phyloP scores from a whole-genome alignment of 2,797 vertebrate genomes.

The Muscicapa comitata region DNA sequence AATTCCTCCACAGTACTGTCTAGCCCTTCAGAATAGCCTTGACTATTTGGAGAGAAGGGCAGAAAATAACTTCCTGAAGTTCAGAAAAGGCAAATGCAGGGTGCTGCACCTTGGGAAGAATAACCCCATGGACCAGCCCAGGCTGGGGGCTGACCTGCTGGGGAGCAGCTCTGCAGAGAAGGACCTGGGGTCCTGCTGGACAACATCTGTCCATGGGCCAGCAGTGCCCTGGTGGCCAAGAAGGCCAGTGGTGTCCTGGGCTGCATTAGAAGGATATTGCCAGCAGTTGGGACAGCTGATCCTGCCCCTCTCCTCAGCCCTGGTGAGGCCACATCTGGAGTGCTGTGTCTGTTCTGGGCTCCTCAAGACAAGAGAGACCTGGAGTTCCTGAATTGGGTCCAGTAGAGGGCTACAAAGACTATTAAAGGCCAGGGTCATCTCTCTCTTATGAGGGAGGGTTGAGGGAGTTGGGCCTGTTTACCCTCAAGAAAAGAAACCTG shows the following conservation, averaged over 20 bases:
- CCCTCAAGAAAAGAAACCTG: not conserved
- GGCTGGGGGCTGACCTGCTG: not conserved
- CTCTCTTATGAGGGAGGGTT: not conserved
- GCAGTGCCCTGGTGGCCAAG: not conserved
- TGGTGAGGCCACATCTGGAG: not conserved
- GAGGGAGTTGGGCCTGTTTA: not conserved
- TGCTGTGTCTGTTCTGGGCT: not conserved
- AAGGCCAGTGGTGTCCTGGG: not conserved
- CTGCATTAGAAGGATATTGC: not conserved
- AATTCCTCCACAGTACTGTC: not conserved
- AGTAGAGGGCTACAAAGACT: not conserved
- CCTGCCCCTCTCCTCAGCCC: not conserved
- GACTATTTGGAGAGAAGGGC: rapidly evolving
- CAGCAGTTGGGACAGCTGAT: not conserved
- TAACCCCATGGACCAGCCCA: not conserved
- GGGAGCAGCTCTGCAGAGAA: not conserved
- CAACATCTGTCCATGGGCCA: not conserved
- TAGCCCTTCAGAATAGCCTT: not conserved
- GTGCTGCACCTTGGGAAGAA: not conserved
- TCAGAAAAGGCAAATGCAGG: not conserved
- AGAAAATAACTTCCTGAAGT: not conserved
- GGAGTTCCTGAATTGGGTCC: rapidly evolving
- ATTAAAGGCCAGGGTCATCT: not conserved
- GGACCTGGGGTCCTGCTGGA: not conserved
- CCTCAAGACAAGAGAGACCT: not conserved